Percentiles rank a stretch among this genome's conserved stretches.
phyloP scores from a whole-genome alignment of 2,888 invertebrate species.

The Acleris holmiana region DNA sequence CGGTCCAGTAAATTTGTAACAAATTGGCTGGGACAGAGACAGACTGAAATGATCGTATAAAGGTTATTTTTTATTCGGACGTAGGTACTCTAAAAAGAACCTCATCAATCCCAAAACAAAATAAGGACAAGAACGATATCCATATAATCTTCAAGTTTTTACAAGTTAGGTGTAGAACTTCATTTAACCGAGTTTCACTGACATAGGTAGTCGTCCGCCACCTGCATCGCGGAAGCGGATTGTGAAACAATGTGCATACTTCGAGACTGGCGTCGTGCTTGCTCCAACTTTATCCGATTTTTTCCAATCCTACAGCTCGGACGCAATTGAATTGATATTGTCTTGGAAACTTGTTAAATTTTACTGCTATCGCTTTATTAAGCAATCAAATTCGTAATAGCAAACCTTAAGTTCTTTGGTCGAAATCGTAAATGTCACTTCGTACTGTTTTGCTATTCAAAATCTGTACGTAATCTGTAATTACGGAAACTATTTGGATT shows the following conservation, averaged over 20 bases:
- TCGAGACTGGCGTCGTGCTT: not conserved
- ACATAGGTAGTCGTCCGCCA: conserved; percentile 11
- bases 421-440: too few species aligned
- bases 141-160: not conserved
- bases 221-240: conserved; percentile 22
- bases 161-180: not conserved
- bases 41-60: too few species aligned
- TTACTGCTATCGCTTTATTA: conserved; percentile 2
- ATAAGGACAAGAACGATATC: too few species aligned
- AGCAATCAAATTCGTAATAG: too few species aligned
- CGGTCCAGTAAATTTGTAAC: too few species aligned
- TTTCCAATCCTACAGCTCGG: conserved; percentile 3
- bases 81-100: too few species aligned
- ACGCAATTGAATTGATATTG: conserved; percentile 9
- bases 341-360: conserved; percentile 5
- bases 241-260: conserved; percentile 29
- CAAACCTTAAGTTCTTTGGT: too few species aligned
- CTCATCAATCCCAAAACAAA: too few species aligned
- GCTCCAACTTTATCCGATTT: conserved; percentile 17
- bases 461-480: too few species aligned
- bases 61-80: too few species aligned
- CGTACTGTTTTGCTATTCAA: too few species aligned
- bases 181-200: not conserved
- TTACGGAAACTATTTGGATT: not conserved
- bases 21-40: too few species aligned